Evolutionary conservation across 2,888 invertebrate genomes (phyloP), one percentile per base, ranked within the genome.

Genomic region (Hedychridium roseum): DNA sequence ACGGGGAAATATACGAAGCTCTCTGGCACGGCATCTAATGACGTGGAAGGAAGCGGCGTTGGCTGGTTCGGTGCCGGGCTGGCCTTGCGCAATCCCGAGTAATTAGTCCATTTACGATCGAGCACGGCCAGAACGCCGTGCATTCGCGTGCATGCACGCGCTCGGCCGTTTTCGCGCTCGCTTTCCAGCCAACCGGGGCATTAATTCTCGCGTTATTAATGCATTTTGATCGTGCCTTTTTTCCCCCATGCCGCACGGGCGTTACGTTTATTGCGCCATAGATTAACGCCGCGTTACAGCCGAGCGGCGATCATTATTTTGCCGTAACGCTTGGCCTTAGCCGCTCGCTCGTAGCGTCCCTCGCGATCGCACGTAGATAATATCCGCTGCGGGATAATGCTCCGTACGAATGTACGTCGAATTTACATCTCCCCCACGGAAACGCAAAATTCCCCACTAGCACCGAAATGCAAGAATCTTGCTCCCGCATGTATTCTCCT

Each of bases 61-160:
- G 14, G 35, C 23, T 21, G 32, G 28, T 9, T 9, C 30, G 45
- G 31, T 31, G 37, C 36, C 48, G 36, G 30, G 41, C 42, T 43
- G 27, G 39, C 34, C 52, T 67, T 71, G 53, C 64, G 65, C 65
- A 72, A 71, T 71, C 54, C 50, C 60, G 57, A 65, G 65, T 71
- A 72, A 73, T 72, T 73, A 73, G 71, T 69, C 66, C 64, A 70
- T 72, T 72, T 70, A 68, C 66, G 63, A 66, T 55, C 53, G 41
- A n/a, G 43, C 45, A 41, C 43, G 49, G n/a, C n/a, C n/a, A 30
- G 35, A 42, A 54, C 41, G 54, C 3, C 18, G 9, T 15, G 9
- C 20, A 17, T n/a, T 12, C 11, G 32, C 32, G 45, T 28, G 32
- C 44, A 47, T 42, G 35, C 41, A 50, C 59, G 16, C 34, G 18